Percentiles rank a stretch among this genome's conserved stretches.
Conservation (phyloP, 2,113 vertebrate species). For the Dunckerocampus dactyliophorus region DNA sequence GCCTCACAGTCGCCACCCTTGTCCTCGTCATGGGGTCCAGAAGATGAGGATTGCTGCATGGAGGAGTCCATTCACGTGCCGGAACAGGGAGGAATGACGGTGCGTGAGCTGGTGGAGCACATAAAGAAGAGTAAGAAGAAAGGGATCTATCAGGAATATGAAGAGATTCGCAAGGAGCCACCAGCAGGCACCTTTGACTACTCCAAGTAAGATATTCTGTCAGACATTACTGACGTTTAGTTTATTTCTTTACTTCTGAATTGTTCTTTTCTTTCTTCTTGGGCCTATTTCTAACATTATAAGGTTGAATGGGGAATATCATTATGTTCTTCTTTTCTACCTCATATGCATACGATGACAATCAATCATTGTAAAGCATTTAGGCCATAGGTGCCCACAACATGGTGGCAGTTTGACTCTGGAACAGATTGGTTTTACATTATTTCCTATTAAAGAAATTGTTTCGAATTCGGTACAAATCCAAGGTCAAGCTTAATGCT, state of each 20-base stretch:
- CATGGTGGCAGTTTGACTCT: no score
- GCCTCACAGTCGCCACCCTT: constrained; percentile 54
- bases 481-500: no score
- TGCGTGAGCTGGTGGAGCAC: constrained; percentile 71
- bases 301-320: neutral
- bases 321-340: no score
- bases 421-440: no score
- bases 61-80: constrained; percentile 73
- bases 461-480: no score
- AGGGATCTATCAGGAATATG: constrained; percentile 79
- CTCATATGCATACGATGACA: no score
- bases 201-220: constrained; percentile 69
- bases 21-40: constrained; percentile 51
- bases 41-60: constrained; percentile 46
- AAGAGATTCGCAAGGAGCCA: constrained; percentile 77
- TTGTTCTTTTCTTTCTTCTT: neutral
- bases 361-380: no score
- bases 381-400: no score
- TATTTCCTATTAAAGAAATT: no score
- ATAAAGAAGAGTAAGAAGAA: constrained; percentile 75
- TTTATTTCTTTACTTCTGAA: neutral
- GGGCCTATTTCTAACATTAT: neutral
- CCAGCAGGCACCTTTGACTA: constrained; percentile 75
- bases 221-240: neutral
- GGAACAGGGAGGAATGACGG: constrained; percentile 67